Conservation (phyloP, 1,140 invertebrate genomes). For the Philotrypesis tridentata region DNA sequence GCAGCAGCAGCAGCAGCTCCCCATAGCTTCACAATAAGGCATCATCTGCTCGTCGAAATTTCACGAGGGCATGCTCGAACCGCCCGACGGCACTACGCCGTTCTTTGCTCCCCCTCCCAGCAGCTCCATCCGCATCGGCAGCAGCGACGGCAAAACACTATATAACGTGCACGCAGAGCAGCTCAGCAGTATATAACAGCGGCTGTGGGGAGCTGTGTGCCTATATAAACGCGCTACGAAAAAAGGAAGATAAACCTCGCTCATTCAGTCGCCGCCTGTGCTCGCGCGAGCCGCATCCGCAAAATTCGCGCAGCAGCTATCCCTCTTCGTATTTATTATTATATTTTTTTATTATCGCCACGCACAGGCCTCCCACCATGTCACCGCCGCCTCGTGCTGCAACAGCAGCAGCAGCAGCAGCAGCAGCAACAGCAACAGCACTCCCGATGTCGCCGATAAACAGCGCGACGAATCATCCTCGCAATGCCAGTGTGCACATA, state of each 20-base stretch:
- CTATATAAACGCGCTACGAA: too few relatives aligned
- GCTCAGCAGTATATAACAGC: not conserved
- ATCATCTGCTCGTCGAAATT: constrained; percentile 10
- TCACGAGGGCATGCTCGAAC: constrained; percentile 5
- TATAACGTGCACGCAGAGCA: too few relatives aligned
- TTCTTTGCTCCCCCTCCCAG: not conserved
- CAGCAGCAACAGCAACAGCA: too few relatives aligned
- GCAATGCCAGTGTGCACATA: not conserved
- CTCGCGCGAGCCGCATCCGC: not conserved
- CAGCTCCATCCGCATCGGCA: not conserved
- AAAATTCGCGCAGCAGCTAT: not conserved
- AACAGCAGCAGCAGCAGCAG: too few relatives aligned
- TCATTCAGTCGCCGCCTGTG: not conserved
- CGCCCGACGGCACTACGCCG: not conserved
- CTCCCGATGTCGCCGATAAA: not conserved
- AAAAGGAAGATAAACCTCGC: not conserved
- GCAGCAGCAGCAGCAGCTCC: constrained; percentile 1
- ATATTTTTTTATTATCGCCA: not conserved
- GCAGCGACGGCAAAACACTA: too few relatives aligned
- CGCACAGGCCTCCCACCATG: not conserved
- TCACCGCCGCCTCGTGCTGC: not conserved
- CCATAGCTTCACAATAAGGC: not conserved
- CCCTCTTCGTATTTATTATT: not conserved
- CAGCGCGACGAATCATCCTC: too few relatives aligned
- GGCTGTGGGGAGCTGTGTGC: not conserved